Evolutionary conservation across 2,113 vertebrate genomes (phyloP).

Genomic region (Enhydra lutris): DNA sequence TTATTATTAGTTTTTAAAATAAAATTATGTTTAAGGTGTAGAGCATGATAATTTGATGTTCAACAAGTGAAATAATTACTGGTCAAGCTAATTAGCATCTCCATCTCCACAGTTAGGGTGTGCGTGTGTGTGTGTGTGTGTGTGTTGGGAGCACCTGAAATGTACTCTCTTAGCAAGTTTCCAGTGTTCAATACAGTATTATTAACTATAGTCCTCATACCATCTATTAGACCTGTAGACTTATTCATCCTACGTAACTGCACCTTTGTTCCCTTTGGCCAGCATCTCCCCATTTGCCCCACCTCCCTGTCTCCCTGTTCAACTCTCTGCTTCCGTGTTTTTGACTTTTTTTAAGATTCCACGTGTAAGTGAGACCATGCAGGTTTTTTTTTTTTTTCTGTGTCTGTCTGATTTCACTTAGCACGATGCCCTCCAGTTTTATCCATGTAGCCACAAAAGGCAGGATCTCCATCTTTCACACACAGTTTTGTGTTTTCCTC

Average conservation of each 20-base stretch:
- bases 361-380: not conserved
- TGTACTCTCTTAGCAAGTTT: not conserved
- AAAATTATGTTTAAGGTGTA: not conserved
- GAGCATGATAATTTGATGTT: not conserved
- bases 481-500: not conserved
- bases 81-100: not conserved
- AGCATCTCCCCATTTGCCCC: not conserved
- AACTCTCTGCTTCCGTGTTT: not conserved
- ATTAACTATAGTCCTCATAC: not conserved
- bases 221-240: not conserved
- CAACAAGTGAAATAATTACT: not conserved
- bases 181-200: not conserved
- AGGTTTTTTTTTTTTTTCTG: not conserved
- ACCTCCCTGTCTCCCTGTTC: rapidly evolving
- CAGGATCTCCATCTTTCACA: not conserved
- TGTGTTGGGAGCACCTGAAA: not conserved
- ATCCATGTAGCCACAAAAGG: not conserved
- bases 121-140: not conserved
- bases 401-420: not conserved
- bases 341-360: not conserved
- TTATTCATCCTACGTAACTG: not conserved
- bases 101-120: not conserved
- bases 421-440: not conserved
- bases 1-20: not conserved
- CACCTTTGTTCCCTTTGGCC: not conserved